These are phyloP conservation scores for Clupea harengus DNA, from an alignment of 2,113 vertebrate species.

Conservation along the genomic window DNA sequence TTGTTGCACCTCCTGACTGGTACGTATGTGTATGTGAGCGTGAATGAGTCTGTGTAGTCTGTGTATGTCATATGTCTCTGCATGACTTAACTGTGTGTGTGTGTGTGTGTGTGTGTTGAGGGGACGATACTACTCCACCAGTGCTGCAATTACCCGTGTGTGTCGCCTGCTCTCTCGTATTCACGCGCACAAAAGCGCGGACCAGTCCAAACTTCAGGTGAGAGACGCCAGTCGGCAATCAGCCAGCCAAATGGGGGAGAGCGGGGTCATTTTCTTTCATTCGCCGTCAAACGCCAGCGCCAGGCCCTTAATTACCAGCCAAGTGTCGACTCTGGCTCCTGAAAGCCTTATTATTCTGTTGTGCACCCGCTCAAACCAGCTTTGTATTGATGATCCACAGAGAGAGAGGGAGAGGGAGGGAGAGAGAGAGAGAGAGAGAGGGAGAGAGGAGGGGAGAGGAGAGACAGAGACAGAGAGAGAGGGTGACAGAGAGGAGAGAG, in stretches of 20 bases:
- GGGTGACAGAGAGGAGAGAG: not conserved
- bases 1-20: too few species aligned
- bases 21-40: not conserved
- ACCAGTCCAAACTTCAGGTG: slow-evolving; percentile 79
- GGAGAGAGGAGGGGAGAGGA: not conserved
- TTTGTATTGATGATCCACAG: slow-evolving; percentile 74
- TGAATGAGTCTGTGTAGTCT: too few species aligned
- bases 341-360: slow-evolving; percentile 79
- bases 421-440: slow-evolving; percentile 18
- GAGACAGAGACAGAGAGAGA: not conserved
- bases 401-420: slow-evolving; percentile 37
- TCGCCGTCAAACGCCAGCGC: slow-evolving; percentile 78
- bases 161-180: slow-evolving; percentile 71
- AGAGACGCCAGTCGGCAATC: slow-evolving; percentile 81
- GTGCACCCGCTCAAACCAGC: slow-evolving; percentile 76
- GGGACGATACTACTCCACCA: slow-evolving; percentile 67
- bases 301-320: slow-evolving; percentile 84
- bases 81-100: not conserved
- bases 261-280: slow-evolving; percentile 85
- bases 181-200: slow-evolving; percentile 76
- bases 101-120: not conserved
- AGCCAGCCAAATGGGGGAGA: slow-evolving; percentile 75
- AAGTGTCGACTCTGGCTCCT: slow-evolving; percentile 76
- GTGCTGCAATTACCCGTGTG: slow-evolving; percentile 72
- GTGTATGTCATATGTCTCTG: too few species aligned